Conservation (phyloP, 2,113 vertebrate species). For the Crocuta crocuta region DNA sequence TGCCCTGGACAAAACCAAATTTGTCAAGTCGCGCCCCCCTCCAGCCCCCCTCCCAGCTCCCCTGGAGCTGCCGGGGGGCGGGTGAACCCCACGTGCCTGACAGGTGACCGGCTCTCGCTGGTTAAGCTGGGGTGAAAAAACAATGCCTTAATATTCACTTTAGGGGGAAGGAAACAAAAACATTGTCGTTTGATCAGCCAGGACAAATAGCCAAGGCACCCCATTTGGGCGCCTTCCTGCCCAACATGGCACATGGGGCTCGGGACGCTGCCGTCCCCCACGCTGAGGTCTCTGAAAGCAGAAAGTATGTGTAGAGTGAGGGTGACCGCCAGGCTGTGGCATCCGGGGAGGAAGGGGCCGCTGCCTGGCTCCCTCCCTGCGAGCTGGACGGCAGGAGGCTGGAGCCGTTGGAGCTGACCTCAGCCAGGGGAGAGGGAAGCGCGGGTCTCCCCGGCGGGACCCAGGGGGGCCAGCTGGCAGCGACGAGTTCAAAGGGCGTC, state of each 20-base stretch:
- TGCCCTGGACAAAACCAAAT: neutral
- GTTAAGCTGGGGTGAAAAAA: neutral
- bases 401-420: rapidly evolving
- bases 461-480: rapidly evolving
- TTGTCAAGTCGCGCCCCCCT: neutral
- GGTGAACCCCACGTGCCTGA: rapidly evolving
- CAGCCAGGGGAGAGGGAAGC: too few species aligned
- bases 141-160: neutral
- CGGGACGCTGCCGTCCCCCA: rapidly evolving
- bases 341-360: rapidly evolving
- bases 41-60: rapidly evolving
- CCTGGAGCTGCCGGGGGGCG: neutral
- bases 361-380: rapidly evolving
- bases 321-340: rapidly evolving
- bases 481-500: too few species aligned
- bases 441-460: rapidly evolving
- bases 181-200: rapidly evolving
- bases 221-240: neutral
- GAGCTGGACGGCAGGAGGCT: rapidly evolving
- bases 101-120: rapidly evolving
- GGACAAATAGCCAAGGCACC: rapidly evolving
- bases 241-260: rapidly evolving
- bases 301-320: rapidly evolving
- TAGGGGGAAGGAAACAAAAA: neutral
- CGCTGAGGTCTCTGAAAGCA: rapidly evolving